A percentile compares a stretch with the other conserved stretches of the same genome.
phyloP scores from a whole-genome alignment of 92 coral and sea anemone species.

The Pocillopora meandrina region DNA sequence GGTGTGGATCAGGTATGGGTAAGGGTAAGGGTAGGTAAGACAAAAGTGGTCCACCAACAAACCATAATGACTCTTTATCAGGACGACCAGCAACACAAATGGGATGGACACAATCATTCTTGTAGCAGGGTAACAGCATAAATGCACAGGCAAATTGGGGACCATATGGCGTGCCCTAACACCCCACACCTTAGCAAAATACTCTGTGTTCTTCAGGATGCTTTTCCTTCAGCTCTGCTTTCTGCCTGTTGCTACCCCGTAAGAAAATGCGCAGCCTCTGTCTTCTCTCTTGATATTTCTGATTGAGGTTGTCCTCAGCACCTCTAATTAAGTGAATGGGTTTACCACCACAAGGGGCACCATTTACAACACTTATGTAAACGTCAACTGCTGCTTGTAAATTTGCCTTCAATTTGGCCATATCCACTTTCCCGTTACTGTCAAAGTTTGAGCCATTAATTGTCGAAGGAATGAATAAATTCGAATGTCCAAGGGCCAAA shows the following conservation, averaged over 20 bases:
- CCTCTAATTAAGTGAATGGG: slow-evolving; percentile 42
- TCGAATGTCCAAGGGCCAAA: slow-evolving; percentile 66
- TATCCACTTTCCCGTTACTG: slow-evolving; percentile 40
- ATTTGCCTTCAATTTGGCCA: slow-evolving; percentile 22
- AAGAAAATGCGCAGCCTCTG: slow-evolving; percentile 21
- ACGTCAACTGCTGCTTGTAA: slow-evolving; percentile 41
- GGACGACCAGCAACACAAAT: slow-evolving; percentile 42
- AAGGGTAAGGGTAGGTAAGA: slow-evolving; percentile 33
- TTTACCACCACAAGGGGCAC: slow-evolving; percentile 28
- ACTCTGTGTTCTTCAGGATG: slow-evolving; percentile 44
- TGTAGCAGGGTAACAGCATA: slow-evolving; percentile 28
- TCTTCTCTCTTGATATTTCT: slow-evolving; percentile 8
- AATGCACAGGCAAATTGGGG: slow-evolving; percentile 28
- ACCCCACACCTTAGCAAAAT: slow-evolving; percentile 59
- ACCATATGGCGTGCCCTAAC: slow-evolving; percentile 51
- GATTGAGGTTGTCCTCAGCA: slow-evolving; percentile 28
- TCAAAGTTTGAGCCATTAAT: slow-evolving; percentile 29
- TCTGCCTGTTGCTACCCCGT: slow-evolving; percentile 49
- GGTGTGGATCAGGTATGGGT: slow-evolving; percentile 30
- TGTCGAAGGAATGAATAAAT: slow-evolving; percentile 43
- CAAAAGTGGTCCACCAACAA: slow-evolving; percentile 31
- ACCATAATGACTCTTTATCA: slow-evolving; percentile 28
- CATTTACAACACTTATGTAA: slow-evolving; percentile 32
- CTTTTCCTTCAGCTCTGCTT: slow-evolving; percentile 36
- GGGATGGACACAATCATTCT: slow-evolving; percentile 49